Evolutionary conservation across 2,113 vertebrate species (phyloP).

Genomic region (Parus major): DNA sequence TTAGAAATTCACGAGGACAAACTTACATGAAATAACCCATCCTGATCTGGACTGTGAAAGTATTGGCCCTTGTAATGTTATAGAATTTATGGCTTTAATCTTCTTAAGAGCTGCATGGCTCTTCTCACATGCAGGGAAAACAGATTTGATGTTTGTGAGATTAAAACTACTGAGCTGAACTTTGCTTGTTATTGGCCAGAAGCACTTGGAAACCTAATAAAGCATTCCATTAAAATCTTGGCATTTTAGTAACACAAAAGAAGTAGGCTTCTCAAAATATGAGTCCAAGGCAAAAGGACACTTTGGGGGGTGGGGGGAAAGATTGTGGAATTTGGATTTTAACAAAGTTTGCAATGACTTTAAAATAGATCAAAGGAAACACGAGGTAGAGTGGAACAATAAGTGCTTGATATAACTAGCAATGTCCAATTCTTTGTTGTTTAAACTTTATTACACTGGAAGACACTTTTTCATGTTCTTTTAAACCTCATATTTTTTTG

Average conservation of each 20-base stretch:
- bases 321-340: constrained; percentile 8
- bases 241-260: constrained; percentile 73
- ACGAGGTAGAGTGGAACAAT: neutral
- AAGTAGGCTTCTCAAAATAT: constrained; percentile 65
- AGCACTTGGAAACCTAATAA: constrained; percentile 70
- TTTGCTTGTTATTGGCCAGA: constrained; percentile 64
- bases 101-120: constrained; percentile 56
- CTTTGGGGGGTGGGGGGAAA: neutral
- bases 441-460: constrained; percentile 24
- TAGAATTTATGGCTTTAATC: constrained; percentile 60
- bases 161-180: constrained; percentile 63
- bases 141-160: constrained; percentile 50
- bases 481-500: neutral
- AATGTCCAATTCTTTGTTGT: neutral
- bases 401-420: neutral
- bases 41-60: neutral
- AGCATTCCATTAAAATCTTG: constrained; percentile 72
- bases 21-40: neutral
- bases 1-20: constrained; percentile 17
- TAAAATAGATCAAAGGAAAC: constrained; percentile 5
- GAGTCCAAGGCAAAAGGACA: constrained; percentile 46
- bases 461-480: neutral
- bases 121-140: constrained; percentile 55
- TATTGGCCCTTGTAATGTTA: constrained; percentile 23
- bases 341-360: constrained; percentile 30